Conservation (phyloP, 2,888 invertebrate genomes). For the Stratiomys singularior region DNA sequence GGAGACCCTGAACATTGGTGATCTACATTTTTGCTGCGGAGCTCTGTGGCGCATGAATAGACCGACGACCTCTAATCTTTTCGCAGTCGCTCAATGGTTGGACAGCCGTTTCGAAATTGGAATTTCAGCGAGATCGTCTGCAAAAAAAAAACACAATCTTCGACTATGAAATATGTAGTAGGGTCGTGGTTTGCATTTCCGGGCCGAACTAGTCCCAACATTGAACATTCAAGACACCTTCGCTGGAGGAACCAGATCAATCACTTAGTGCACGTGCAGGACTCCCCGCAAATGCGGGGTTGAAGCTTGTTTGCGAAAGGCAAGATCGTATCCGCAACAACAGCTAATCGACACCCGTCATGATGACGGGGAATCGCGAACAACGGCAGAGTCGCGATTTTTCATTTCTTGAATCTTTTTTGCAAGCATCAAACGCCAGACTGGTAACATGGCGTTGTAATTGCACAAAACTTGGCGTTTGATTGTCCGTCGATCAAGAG, state of each 20-base stretch:
- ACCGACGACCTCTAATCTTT: background rate
- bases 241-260: background rate
- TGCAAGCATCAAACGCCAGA: slow-evolving; percentile 14
- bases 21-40: background rate
- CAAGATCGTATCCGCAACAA: background rate
- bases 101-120: no score
- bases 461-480: slow-evolving; percentile 21
- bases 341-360: background rate
- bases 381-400: background rate
- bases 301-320: no score
- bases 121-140: no score
- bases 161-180: no score
- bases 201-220: background rate
- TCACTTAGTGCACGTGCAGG: slow-evolving; percentile 18
- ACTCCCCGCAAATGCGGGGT: no score
- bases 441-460: slow-evolving; percentile 9
- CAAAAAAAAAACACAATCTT: no score
- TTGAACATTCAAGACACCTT: background rate
- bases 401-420: slow-evolving; percentile 1
- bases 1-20: background rate
- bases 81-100: background rate
- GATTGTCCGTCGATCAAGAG: slow-evolving; percentile 39
- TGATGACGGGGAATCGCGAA: background rate
- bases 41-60: background rate
- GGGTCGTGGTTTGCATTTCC: no score